phyloP scores from a whole-genome alignment of 2,797 vertebrate genomes.

The Hyperoplus lanceolatus region DNA sequence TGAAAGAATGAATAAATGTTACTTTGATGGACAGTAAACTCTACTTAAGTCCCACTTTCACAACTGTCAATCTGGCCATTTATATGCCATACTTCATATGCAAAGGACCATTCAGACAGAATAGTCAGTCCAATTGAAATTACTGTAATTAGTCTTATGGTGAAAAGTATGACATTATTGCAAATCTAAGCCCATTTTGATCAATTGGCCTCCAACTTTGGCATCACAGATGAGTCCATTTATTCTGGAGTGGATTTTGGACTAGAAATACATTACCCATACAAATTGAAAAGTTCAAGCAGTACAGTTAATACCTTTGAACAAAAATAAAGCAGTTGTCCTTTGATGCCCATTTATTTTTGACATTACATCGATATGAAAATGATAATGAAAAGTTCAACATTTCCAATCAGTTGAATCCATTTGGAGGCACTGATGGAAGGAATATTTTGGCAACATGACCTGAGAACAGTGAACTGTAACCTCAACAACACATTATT shows the following conservation, averaged over 20 bases:
- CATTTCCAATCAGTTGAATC: background rate
- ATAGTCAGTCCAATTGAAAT: background rate
- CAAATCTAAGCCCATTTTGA: background rate
- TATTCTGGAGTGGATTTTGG: background rate
- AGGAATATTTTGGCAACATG: conserved; percentile 6
- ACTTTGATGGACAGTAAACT: background rate
- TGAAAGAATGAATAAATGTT: background rate
- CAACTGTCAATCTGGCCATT: background rate
- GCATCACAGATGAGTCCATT: background rate
- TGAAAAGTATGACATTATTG: background rate
- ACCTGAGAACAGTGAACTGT: background rate
- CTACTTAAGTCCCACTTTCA: background rate
- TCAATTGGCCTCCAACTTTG: background rate
- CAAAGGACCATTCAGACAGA: background rate
- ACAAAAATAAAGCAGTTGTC: background rate
- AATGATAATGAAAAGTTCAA: background rate
- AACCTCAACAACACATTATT: conserved; percentile 17
- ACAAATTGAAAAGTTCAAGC: background rate
- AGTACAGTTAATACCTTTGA: background rate
- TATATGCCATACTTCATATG: background rate
- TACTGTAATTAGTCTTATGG: background rate
- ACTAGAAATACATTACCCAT: background rate
- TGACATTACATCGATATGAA: background rate
- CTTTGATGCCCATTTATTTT: background rate
- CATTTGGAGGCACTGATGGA: background rate